Base-by-base conservation (phyloP, 2,113 vertebrate genomes). In the Eleginops maclovinus region DNA sequence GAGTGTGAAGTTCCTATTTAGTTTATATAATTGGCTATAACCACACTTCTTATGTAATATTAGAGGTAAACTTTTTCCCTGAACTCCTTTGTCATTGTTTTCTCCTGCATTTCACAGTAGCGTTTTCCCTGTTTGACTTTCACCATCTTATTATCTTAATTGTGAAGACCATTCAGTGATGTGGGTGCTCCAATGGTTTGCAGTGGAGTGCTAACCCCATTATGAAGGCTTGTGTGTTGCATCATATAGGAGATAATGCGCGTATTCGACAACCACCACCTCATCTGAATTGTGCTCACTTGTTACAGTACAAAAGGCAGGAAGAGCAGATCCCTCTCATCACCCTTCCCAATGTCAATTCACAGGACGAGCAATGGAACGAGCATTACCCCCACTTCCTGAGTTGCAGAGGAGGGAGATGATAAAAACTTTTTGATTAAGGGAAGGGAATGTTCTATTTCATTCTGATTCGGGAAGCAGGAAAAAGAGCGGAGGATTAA, bases 371-470 rank as follows among this genome's bases (percentile, higher is more conserved):
- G 87, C 73, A 53, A 62, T 50, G 85, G 81, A 87, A 86, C 69
- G 44, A 83, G 89, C 79, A 91, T 90, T 89, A 84, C 90, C 80
- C 81, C 60, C 68, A 87, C 88, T 89, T 93, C 81, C 82, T 68
- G 80, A 80, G 88, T 88, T 81, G 55, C 76, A 40, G 79, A 61
- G 70, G 58, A 69, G 78, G 62, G 81, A n/a, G 78, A 80, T 89
- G 92, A 94, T 94, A 89, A 93, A 92, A 94, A 92, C 74, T 94
- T 94, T 92, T 92, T 92, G 92, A 94, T 94, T 93, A 94, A 93
- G 89, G 88, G 79, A 84, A 87, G 77, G 66, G 88, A 92, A 88
- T 93, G 88, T 93, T 94, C 89, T 86, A 86, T 93, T 94, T 93
- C 90, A 92, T 91, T 87, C 77, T 84, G 89, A 94, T 91, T 88